Evolutionary conservation across 2,888 invertebrate species (phyloP).

Genomic region (Acronicta psi): DNA sequence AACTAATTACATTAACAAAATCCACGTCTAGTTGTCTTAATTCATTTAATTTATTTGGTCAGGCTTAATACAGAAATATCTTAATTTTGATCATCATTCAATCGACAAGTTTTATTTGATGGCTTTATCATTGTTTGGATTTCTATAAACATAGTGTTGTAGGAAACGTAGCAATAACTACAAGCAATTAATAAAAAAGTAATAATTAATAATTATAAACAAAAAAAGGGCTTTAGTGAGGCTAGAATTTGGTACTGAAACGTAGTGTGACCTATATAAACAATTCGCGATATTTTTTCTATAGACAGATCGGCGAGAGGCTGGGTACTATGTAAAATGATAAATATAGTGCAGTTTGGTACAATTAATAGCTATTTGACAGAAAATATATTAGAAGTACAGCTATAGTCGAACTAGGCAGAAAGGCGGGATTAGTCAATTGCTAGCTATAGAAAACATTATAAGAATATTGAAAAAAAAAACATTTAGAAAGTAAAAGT

Average conservation of each 20-base stretch:
- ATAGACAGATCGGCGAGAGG: constrained; percentile 76
- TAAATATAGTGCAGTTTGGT: constrained; percentile 77
- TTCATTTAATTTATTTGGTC: constrained; percentile 22
- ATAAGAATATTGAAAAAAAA: constrained; percentile 72
- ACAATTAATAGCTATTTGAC: constrained; percentile 84
- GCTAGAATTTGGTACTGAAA: constrained; percentile 87
- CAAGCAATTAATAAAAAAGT: constrained; percentile 82
- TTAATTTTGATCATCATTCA: constrained; percentile 23
- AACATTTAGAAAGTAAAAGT: constrained; percentile 69
- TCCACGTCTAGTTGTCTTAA: constrained; percentile 29
- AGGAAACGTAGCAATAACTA: constrained; percentile 85
- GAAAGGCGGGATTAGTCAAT: constrained; percentile 85
- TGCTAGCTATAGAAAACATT: constrained; percentile 87
- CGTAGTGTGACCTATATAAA: constrained; percentile 78
- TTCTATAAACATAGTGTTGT: constrained; percentile 71
- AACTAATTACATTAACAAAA: constrained; percentile 24
- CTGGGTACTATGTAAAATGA: constrained; percentile 75
- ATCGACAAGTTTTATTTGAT: constrained; percentile 44
- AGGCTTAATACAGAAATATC: constrained; percentile 8
- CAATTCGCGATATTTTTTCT: constrained; percentile 85
- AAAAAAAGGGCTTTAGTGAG: constrained; percentile 81
- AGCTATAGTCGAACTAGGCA: constrained; percentile 85
- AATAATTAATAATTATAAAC: constrained; percentile 69
- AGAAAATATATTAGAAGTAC: constrained; percentile 78
- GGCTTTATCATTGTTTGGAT: constrained; percentile 61